phyloP scores from a whole-genome alignment of 2,888 invertebrate genomes.

The Pterostichus niger region DNA sequence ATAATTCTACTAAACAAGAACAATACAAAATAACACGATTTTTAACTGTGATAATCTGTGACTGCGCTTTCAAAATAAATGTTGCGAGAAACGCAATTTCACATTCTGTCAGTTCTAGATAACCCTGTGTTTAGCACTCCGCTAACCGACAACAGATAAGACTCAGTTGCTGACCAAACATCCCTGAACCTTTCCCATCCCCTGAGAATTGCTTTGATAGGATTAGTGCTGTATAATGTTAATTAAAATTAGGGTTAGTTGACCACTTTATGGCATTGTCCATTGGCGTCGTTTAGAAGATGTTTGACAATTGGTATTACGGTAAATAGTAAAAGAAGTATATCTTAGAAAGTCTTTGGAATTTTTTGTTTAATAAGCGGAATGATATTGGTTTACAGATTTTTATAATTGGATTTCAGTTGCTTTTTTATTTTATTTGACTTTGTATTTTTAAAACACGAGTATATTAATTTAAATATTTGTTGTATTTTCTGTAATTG shows the following conservation, averaged over 20 bases:
- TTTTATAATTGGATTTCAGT: no score
- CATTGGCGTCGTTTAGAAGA: not conserved
- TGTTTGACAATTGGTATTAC: not conserved
- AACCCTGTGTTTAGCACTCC: constrained; percentile 21
- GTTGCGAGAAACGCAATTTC: constrained; percentile 30
- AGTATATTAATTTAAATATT: no score
- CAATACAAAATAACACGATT: constrained; percentile 5
- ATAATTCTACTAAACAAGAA: no score
- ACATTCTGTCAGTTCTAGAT: constrained; percentile 49
- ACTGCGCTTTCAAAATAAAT: constrained; percentile 4
- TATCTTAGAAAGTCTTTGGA: no score
- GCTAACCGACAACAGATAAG: constrained; percentile 2
- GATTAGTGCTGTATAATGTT: constrained; percentile 36
- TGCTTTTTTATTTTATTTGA: no score
- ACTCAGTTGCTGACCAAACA: constrained; percentile 41
- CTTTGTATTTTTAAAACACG: no score
- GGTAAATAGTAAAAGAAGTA: no score
- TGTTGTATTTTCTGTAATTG: no score
- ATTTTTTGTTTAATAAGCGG: not conserved
- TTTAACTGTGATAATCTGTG: not conserved
- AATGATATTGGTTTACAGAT: no score
- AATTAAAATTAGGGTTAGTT: constrained; percentile 35
- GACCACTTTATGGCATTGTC: constrained; percentile 1
- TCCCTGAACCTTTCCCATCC: not conserved
- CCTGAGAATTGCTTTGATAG: constrained; percentile 19